Conservation (phyloP, 2,888 invertebrate species). For the Malthinus flaveolus region DNA sequence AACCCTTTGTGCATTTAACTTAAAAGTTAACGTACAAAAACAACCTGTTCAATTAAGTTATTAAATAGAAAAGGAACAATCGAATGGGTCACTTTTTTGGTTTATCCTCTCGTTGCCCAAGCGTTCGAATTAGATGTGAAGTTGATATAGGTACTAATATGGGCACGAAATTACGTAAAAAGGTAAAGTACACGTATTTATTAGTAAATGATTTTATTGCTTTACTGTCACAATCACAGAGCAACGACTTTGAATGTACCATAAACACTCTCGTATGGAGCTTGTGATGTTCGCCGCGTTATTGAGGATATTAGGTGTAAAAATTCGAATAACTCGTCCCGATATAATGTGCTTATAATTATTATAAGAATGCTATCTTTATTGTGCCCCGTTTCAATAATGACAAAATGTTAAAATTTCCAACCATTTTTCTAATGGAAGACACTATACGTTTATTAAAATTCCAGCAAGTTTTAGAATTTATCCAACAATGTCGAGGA, state of each 20-base stretch:
- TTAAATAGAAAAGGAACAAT: not conserved
- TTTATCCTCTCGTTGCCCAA: too few relatives aligned
- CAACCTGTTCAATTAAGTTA: not conserved
- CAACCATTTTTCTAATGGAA: not conserved
- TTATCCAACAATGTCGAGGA: constrained; percentile 1
- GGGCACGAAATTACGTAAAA: not conserved
- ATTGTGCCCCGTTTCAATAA: constrained; percentile 8
- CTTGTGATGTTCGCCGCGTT: constrained; percentile 26
- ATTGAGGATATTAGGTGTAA: constrained; percentile 29
- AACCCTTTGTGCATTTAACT: not conserved
- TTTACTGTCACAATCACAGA: constrained; percentile 17
- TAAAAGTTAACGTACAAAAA: not conserved
- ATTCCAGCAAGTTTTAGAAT: not conserved
- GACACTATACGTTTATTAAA: not conserved
- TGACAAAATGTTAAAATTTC: not conserved
- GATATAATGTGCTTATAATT: constrained; percentile 13
- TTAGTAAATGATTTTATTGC: constrained; percentile 20
- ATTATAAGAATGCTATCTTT: constrained; percentile 22
- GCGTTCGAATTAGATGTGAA: not conserved
- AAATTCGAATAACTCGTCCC: constrained; percentile 21
- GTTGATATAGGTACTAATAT: not conserved
- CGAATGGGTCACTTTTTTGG: not conserved
- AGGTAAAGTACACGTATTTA: not conserved
- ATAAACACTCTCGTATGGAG: constrained; percentile 14
- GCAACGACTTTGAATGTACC: constrained; percentile 18